Percentiles rank a stretch among this genome's conserved stretches.
These are phyloP conservation scores for Catharus ustulatus DNA, from an alignment of 2,797 vertebrate species.

Conservation along the genomic window DNA sequence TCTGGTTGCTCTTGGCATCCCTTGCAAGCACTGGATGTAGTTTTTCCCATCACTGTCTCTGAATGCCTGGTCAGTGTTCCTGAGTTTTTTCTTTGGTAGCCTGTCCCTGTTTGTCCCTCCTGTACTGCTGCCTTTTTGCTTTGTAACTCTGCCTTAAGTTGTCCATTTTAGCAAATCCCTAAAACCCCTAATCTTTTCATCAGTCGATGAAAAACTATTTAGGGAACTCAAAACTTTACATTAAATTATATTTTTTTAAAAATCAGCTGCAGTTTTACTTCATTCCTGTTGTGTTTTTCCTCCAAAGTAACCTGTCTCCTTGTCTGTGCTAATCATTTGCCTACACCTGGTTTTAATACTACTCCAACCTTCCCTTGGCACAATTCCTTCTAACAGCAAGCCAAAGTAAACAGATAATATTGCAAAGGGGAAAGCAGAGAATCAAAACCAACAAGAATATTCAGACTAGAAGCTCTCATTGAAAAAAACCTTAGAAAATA, in stretches of 20 bases:
- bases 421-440: not conserved
- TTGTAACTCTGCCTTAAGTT: not conserved
- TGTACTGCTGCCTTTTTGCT: not conserved
- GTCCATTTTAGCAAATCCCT: not conserved
- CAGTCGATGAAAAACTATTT: no score
- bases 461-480: not conserved
- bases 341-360: no score
- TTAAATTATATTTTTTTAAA: no score
- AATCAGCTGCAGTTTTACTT: no score
- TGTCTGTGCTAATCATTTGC: no score
- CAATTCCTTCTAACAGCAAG: not conserved
- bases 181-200: not conserved
- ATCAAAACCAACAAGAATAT: not conserved
- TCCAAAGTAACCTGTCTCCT: no score
- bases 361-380: not conserved
- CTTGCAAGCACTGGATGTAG: not conserved
- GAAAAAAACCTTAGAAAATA: not conserved
- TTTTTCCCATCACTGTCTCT: not conserved
- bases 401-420: not conserved
- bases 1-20: not conserved
- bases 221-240: no score
- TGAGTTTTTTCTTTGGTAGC: not conserved
- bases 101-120: not conserved
- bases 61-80: not conserved
- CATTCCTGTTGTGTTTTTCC: no score